Percentiles rank a stretch among this genome's conserved stretches.
Evolutionary conservation across 2,113 vertebrate species (phyloP).

Genomic region (Callionymus lyra): DNA sequence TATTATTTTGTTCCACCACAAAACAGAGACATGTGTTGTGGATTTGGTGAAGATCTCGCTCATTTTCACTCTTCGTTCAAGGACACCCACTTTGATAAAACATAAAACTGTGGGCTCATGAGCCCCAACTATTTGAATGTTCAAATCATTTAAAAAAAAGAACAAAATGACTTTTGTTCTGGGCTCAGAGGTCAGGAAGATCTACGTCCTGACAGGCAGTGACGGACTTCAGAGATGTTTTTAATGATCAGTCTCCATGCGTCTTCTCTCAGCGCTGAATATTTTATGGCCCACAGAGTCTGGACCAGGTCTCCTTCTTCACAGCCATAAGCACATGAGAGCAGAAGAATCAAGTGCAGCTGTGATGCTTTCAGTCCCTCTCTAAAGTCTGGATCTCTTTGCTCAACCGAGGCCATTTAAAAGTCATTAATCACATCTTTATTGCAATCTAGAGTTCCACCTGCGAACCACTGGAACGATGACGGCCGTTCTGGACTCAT

Average conservation of each 20-base stretch:
- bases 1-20: conserved; percentile 8
- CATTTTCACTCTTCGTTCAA: conserved; percentile 19
- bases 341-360: conserved; percentile 46
- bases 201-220: background rate
- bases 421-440: conserved; percentile 38
- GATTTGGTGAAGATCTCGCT: conserved; percentile 8
- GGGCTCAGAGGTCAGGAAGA: conserved; percentile 8
- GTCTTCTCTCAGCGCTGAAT: conserved; percentile 1
- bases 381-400: conserved; percentile 18
- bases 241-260: background rate
- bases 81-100: conserved; percentile 19
- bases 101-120: background rate
- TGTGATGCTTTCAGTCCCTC: conserved; percentile 31
- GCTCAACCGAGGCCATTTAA: conserved; percentile 22
- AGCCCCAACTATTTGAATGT: no score
- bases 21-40: conserved; percentile 24
- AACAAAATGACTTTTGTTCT: no score
- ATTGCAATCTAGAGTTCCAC: conserved; percentile 39
- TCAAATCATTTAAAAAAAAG: no score
- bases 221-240: background rate
- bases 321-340: conserved; percentile 36
- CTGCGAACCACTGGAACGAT: conserved; percentile 30
- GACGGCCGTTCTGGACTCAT: conserved; percentile 16
- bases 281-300: conserved; percentile 14
- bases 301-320: conserved; percentile 19